These are phyloP conservation scores for Ridgeia piscesae DNA, from an alignment of 1,140 invertebrate genomes.

Conservation along the genomic window DNA sequence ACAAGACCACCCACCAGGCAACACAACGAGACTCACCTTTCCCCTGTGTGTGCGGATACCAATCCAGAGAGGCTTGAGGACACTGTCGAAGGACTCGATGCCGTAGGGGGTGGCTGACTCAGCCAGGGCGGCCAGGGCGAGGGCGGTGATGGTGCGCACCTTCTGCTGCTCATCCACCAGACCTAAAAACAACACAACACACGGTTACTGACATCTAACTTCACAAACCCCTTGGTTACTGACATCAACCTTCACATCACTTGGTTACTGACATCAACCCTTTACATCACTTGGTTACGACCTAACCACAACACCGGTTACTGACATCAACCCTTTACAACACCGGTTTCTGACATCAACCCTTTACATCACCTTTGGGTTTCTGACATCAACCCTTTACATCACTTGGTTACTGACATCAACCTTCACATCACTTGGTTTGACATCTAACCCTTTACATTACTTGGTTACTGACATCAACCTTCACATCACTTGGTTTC, in stretches of 20 bases:
- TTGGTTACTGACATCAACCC: not conserved
- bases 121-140: conserved; percentile 92
- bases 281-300: not conserved
- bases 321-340: not conserved
- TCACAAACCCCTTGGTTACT: not conserved
- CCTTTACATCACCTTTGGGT: not conserved
- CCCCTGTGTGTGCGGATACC: conserved; percentile 97
- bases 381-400: not conserved
- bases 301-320: not conserved
- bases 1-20: not conserved
- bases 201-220: not conserved
- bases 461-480: too few relatives aligned
- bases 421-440: not conserved
- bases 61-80: conserved; percentile 98
- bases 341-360: not conserved
- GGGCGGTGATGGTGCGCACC: conserved; percentile 93
- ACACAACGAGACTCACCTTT: conserved; percentile 61
- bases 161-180: conserved; percentile 75
- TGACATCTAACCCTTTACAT: too few relatives aligned
- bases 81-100: conserved; percentile 99
- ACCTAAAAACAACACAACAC: conserved; percentile 49
- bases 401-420: not conserved
- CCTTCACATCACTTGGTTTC: too few relatives aligned
- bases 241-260: not conserved
- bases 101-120: conserved; percentile 99